Percentiles rank a stretch among this genome's conserved stretches.
These are phyloP conservation scores for Bellardia pandia DNA, from an alignment of 2,888 invertebrate species.

Conservation along the genomic window DNA sequence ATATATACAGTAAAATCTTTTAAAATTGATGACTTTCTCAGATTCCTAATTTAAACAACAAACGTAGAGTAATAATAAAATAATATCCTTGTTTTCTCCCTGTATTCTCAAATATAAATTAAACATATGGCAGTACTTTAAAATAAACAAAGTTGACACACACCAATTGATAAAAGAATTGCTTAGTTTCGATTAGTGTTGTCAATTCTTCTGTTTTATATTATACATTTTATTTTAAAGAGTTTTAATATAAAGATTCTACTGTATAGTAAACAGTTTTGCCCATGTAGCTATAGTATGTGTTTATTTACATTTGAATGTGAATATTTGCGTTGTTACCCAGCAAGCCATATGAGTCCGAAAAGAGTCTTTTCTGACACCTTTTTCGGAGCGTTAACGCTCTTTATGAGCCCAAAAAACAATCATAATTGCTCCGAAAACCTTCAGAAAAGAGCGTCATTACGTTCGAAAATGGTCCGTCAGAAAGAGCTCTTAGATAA, in stretches of 20 bases:
- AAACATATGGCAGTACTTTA: not conserved
- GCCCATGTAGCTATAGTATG: not conserved
- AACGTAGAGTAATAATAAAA: not conserved
- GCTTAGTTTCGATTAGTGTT: not conserved
- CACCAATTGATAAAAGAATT: not conserved
- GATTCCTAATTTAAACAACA: not conserved
- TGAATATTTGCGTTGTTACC: too few species aligned
- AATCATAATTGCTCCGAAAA: too few species aligned
- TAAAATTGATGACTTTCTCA: not conserved
- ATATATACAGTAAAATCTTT: conserved; percentile 10
- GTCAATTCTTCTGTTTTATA: not conserved
- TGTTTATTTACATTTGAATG: not conserved
- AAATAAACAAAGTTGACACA: not conserved
- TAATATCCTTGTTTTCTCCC: too few species aligned
- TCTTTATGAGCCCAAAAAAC: too few species aligned
- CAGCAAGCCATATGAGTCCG: too few species aligned
- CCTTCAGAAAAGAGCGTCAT: too few species aligned
- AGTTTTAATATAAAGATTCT: not conserved
- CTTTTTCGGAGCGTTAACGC: too few species aligned
- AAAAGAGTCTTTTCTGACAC: too few species aligned
- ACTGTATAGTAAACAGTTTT: not conserved
- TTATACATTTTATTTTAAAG: not conserved
- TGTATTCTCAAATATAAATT: too few species aligned
- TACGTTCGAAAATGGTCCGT: too few species aligned
- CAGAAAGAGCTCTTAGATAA: too few species aligned